Conservation (phyloP, 2,113 vertebrate genomes). For the Tyrannus savana region DNA sequence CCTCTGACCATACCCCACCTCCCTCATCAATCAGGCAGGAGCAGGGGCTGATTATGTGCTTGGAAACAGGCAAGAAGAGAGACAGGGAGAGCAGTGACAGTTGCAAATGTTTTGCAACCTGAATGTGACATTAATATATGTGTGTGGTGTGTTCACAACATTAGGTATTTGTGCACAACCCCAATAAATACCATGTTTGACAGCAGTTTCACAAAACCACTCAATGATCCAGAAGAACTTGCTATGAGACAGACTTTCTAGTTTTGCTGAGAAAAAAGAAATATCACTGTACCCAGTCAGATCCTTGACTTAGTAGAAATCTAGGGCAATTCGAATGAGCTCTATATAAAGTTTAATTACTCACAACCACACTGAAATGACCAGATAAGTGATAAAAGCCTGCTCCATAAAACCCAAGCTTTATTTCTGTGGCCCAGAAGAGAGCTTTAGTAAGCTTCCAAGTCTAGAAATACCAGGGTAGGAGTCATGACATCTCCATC, state of each 20-base stretch:
- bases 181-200: neutral
- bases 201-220: constrained; percentile 8
- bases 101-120: constrained; percentile 32
- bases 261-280: neutral
- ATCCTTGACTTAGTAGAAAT: neutral
- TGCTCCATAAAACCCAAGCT: neutral
- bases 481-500: neutral
- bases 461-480: neutral
- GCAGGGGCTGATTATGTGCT: neutral
- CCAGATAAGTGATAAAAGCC: neutral
- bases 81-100: neutral
- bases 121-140: constrained; percentile 27
- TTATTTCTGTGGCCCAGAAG: neutral
- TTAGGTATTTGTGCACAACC: neutral
- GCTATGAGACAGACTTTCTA: neutral
- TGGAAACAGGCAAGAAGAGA: neutral
- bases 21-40: neutral
- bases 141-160: neutral
- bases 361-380: neutral
- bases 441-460: neutral
- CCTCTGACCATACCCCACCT: neutral
- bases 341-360: neutral
- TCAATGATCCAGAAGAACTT: neutral
- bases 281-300: neutral
- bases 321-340: neutral